These are phyloP conservation scores for Pristiophorus japonicus DNA, from an alignment of 2,113 vertebrate genomes.

Conservation along the genomic window DNA sequence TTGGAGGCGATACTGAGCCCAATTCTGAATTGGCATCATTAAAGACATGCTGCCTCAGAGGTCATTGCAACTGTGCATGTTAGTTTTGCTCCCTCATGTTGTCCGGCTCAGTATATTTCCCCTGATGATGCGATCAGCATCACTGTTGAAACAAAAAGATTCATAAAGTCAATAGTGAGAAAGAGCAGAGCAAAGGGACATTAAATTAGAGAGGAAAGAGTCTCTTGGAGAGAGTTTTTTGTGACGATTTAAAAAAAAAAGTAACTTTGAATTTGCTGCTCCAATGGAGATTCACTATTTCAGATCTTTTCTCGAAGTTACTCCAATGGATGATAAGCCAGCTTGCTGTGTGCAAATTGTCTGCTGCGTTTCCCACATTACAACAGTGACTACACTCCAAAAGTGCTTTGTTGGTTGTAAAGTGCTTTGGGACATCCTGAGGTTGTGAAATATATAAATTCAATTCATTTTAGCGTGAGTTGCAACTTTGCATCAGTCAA, in stretches of 20 bases:
- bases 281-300: not conserved
- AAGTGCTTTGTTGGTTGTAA: not conserved
- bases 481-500: not conserved
- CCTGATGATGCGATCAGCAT: not conserved
- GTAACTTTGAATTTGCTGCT: not conserved
- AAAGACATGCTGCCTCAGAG: not conserved
- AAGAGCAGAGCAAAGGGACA: not conserved
- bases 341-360: not conserved
- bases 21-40: not conserved
- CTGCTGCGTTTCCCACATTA: not conserved
- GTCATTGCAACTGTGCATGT: too few relatives aligned
- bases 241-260: not conserved
- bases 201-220: not conserved
- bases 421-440: not conserved
- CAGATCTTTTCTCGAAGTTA: not conserved
- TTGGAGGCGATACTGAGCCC: not conserved
- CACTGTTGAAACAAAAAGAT: not conserved
- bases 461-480: not conserved
- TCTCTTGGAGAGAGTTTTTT: too few relatives aligned
- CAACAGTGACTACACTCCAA: not conserved
- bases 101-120: not conserved
- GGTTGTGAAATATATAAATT: not conserved
- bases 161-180: not conserved
- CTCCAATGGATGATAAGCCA: not conserved
- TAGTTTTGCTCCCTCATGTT: not conserved